Percentiles rank a stretch among this genome's conserved stretches.
Conservation (phyloP, 2,888 invertebrate species). For the Halocaridina rubra region DNA sequence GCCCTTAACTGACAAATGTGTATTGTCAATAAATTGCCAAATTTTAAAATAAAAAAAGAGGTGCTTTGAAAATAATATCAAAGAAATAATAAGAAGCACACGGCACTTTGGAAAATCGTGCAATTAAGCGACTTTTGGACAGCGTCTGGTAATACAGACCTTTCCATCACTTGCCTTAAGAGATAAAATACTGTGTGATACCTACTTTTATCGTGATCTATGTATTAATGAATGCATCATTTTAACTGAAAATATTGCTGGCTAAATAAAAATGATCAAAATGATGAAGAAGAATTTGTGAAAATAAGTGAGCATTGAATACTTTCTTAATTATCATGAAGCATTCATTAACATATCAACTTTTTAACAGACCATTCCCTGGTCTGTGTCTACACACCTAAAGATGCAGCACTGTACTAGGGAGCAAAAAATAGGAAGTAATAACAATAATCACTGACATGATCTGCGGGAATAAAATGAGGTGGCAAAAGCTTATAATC, state of each 20-base stretch:
- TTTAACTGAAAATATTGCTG: too few species aligned
- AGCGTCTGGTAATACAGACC: slow-evolving; percentile 2
- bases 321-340: too few species aligned
- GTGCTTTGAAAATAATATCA: neutral
- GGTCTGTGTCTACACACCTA: slow-evolving; percentile 42
- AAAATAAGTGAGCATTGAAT: too few species aligned
- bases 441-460: neutral
- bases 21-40: too few species aligned
- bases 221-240: too few species aligned
- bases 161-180: slow-evolving; percentile 37
- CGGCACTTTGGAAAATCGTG: slow-evolving; percentile 9
- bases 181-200: slow-evolving; percentile 12
- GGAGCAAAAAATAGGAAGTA: neutral
- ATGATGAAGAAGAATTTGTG: too few species aligned
- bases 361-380: slow-evolving; percentile 35
- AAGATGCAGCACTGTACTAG: neutral
- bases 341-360: too few species aligned
- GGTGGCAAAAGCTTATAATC: slow-evolving; percentile 1
- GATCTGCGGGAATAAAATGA: neutral
- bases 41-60: neutral
- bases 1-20: too few species aligned
- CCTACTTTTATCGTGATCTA: too few species aligned
- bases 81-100: neutral
- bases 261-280: too few species aligned
- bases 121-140: slow-evolving; percentile 27